phyloP scores from a whole-genome alignment of 2,797 vertebrate species.

The Ptychobarbus kaznakovi region DNA sequence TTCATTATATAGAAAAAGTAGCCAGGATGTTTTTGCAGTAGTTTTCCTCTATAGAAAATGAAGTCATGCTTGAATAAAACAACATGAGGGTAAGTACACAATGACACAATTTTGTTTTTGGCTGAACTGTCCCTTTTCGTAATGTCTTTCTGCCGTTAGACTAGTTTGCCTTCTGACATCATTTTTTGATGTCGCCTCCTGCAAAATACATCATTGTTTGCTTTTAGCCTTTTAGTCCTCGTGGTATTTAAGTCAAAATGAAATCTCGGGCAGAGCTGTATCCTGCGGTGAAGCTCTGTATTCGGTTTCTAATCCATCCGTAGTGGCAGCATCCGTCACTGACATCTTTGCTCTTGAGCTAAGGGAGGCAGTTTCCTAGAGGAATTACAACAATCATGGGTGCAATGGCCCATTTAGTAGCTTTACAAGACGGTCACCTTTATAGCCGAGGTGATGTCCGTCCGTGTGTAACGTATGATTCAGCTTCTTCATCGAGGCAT shows the following conservation, averaged over 20 bases:
- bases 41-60: not conserved
- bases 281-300: constrained; percentile 19
- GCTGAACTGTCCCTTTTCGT: not conserved
- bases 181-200: not conserved
- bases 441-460: constrained; percentile 11
- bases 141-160: constrained; percentile 3
- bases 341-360: constrained; percentile 39
- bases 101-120: not conserved
- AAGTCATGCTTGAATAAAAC: not conserved
- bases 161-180: constrained; percentile 2
- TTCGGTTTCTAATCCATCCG: constrained; percentile 13
- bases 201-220: constrained; percentile 16
- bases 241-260: constrained; percentile 27
- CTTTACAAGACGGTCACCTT: constrained; percentile 41
- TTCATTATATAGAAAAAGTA: not conserved
- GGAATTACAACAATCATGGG: constrained; percentile 34
- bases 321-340: constrained; percentile 29
- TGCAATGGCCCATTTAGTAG: constrained; percentile 36
- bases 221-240: constrained; percentile 22
- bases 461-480: constrained; percentile 16
- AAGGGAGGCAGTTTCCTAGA: constrained; percentile 12
- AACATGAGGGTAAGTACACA: not conserved
- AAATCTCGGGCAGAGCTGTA: constrained; percentile 24
- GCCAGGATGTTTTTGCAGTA: not conserved
- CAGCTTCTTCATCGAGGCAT: not conserved